Evolutionary conservation across 37 sponge, comb jelly and placozoan species (phyloP).

Genomic region (Spongia lamella): DNA sequence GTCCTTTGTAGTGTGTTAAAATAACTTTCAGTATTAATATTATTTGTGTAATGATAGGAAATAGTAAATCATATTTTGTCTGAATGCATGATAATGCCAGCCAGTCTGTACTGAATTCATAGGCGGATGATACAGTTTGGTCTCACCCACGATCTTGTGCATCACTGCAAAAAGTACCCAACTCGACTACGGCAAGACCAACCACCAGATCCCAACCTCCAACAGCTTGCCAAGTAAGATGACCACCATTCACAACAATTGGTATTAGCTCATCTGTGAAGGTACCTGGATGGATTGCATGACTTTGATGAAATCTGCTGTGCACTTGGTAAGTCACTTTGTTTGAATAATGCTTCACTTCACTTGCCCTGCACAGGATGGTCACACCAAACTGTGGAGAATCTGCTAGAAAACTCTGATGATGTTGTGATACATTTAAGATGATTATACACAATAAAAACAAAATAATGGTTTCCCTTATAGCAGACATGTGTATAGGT

Average conservation of each 20-base stretch:
- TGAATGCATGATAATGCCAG: background rate
- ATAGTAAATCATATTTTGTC: background rate
- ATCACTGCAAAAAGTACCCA: conserved; percentile 76
- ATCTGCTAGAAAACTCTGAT: conserved; percentile 30
- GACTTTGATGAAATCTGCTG: conserved; percentile 85
- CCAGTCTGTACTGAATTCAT: background rate
- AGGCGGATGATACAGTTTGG: conserved; percentile 80
- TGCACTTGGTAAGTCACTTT: conserved; percentile 41
- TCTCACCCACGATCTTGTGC: conserved; percentile 61
- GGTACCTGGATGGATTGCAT: conserved; percentile 59
- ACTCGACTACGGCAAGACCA: conserved; percentile 10
- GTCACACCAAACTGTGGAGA: conserved; percentile 57
- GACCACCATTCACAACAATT: background rate
- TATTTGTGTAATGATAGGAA: background rate
- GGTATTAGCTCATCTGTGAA: background rate
- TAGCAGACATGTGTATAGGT: no score
- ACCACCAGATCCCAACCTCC: background rate
- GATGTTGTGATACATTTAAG: conserved; percentile 55
- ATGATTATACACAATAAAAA: background rate
- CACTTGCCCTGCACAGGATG: no score
- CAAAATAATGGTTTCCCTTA: no score
- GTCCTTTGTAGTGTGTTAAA: background rate
- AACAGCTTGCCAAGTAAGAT: conserved; percentile 11
- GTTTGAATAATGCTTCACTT: no score
- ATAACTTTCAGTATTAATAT: background rate